These are phyloP conservation scores for Emys orbicularis DNA, from an alignment of 2,797 vertebrate genomes.

Conservation along the genomic window DNA sequence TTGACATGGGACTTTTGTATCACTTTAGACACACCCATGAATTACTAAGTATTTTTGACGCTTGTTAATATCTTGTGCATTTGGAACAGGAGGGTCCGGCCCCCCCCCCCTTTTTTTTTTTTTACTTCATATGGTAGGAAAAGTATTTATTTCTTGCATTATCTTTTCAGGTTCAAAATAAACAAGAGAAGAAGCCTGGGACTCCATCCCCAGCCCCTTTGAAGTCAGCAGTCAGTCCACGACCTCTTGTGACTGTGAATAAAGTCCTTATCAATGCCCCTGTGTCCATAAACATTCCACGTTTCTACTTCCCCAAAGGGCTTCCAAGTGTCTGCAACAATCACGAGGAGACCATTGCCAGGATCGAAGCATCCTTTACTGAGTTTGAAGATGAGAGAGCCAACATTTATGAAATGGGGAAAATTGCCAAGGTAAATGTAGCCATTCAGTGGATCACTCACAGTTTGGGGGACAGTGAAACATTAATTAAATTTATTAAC, in stretches of 20 bases:
- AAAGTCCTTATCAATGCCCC: slow-evolving; percentile 84
- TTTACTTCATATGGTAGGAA: slow-evolving; percentile 24
- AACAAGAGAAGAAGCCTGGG: slow-evolving; percentile 94
- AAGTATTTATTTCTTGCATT: slow-evolving; percentile 51
- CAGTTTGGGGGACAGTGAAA: not conserved
- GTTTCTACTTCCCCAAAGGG: slow-evolving; percentile 98
- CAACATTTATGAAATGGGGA: slow-evolving; percentile 95
- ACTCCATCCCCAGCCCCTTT: slow-evolving; percentile 85
- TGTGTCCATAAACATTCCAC: slow-evolving; percentile 97
- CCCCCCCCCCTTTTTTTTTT: not conserved
- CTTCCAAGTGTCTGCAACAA: slow-evolving; percentile 88
- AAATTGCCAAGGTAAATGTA: slow-evolving; percentile 93
- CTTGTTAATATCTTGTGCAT: not conserved
- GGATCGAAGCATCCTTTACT: slow-evolving; percentile 89
- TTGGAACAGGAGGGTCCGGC: not conserved
- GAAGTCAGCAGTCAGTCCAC: slow-evolving; percentile 78
- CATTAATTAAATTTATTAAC: not conserved
- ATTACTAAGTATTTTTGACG: not conserved
- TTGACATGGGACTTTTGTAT: not conserved
- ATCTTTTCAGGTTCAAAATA: slow-evolving; percentile 90
- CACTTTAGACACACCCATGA: not conserved
- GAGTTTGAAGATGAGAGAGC: slow-evolving; percentile 95
- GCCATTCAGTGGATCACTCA: not conserved
- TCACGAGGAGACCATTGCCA: slow-evolving; percentile 89
- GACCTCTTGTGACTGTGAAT: slow-evolving; percentile 79